A percentile compares a stretch with the other conserved stretches of the same genome.
phyloP scores from a whole-genome alignment of 2,113 vertebrate species.

The Piprites chloris region DNA sequence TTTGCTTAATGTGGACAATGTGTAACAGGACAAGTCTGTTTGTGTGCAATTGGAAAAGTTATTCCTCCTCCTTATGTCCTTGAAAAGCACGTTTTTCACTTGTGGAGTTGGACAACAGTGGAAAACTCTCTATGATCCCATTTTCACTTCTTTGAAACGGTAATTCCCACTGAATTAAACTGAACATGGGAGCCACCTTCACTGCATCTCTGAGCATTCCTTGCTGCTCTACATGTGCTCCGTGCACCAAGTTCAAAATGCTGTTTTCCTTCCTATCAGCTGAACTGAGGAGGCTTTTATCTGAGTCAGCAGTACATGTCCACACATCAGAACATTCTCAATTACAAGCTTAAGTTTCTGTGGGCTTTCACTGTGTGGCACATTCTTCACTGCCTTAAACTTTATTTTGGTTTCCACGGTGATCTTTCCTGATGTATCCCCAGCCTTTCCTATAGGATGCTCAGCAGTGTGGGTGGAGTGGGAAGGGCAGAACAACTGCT shows the following conservation, averaged over 20 bases:
- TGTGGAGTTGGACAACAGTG: neutral
- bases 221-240: neutral
- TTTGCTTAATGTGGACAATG: neutral
- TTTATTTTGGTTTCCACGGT: neutral
- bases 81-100: neutral
- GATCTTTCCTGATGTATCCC: neutral
- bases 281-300: neutral
- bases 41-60: neutral
- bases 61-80: neutral
- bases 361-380: neutral
- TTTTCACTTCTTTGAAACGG: neutral
- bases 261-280: neutral
- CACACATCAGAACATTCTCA: neutral
- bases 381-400: neutral
- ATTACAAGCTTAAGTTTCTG: neutral
- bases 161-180: neutral
- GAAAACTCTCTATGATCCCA: neutral
- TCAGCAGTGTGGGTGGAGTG: neutral
- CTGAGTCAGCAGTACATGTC: neutral
- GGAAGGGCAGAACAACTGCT: neutral
- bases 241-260: neutral
- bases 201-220: neutral
- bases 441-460: neutral
- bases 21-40: neutral
- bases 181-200: neutral